Evolutionary conservation across 2,888 invertebrate genomes (phyloP).

Genomic region (Macrosiphum euphorbiae): DNA sequence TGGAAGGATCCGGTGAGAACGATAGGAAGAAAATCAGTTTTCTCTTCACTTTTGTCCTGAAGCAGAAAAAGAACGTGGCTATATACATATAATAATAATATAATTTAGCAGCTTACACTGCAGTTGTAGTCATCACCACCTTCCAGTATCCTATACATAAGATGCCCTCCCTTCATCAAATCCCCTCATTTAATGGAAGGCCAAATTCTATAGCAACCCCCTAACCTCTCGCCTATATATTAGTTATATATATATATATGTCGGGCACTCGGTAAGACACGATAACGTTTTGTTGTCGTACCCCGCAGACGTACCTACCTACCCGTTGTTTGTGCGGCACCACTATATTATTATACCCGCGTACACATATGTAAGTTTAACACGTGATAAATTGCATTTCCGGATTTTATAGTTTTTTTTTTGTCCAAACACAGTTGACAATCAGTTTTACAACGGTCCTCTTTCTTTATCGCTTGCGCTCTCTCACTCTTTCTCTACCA

Average conservation of each 20-base stretch:
- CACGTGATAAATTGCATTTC: conserved; percentile 44
- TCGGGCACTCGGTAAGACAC: background rate
- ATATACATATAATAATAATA: background rate
- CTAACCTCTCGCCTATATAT: background rate
- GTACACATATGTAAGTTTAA: background rate
- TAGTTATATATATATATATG: background rate
- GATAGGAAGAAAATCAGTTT: background rate
- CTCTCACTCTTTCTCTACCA: background rate
- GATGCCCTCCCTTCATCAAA: background rate
- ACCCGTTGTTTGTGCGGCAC: background rate
- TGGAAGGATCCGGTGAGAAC: background rate
- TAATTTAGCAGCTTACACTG: background rate
- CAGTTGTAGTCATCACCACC: background rate
- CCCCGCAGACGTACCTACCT: background rate
- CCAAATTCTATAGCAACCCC: background rate
- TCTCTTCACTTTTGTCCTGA: background rate
- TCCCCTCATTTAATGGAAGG: background rate
- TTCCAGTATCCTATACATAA: background rate
- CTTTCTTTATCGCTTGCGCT: background rate
- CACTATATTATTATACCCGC: background rate
- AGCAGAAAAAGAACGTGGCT: background rate
- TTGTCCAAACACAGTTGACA: background rate
- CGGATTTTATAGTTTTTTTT: conserved; percentile 8
- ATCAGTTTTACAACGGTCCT: conserved; percentile 40
- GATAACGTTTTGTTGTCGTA: conserved; percentile 33